Percentiles rank a stretch among this genome's conserved stretches.
These are phyloP conservation scores for Drosophila nigrodunni DNA, from an alignment of 1,140 invertebrate species.

Conservation along the genomic window DNA sequence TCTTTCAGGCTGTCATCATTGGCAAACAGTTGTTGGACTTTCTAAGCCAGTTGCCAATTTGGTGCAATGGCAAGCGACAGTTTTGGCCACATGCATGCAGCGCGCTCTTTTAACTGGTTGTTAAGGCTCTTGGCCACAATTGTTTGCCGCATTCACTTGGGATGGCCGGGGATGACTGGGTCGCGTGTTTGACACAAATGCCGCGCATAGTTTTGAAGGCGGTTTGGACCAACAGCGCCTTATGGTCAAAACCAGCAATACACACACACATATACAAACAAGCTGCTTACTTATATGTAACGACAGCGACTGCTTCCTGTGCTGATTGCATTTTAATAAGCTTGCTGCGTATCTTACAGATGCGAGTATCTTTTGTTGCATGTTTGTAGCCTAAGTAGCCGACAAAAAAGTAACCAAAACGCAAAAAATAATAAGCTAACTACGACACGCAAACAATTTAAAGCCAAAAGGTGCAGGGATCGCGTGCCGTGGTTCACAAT, in stretches of 20 bases:
- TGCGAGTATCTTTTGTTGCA: slow-evolving; percentile 49
- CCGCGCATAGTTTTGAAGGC: slow-evolving; percentile 81
- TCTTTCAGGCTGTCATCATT: slow-evolving; percentile 57
- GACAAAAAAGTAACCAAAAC: slow-evolving; percentile 13
- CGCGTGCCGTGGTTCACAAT: slow-evolving; percentile 71
- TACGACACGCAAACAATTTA: slow-evolving; percentile 61
- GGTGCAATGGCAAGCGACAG: slow-evolving; percentile 63
- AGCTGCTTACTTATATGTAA: slow-evolving; percentile 11
- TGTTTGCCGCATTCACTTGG: slow-evolving; percentile 55
- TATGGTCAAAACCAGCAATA: slow-evolving; percentile 71
- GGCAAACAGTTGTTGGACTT: slow-evolving; percentile 52
- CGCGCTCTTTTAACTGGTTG: slow-evolving; percentile 23
- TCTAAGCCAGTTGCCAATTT: slow-evolving; percentile 82
- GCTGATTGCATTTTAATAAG: slow-evolving; percentile 81
- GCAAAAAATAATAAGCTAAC: slow-evolving; percentile 60
- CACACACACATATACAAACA: slow-evolving; percentile 17
- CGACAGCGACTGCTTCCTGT: slow-evolving; percentile 59
- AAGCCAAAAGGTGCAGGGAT: slow-evolving; percentile 29
- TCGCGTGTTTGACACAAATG: slow-evolving; percentile 83
- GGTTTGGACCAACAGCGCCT: slow-evolving; percentile 71
- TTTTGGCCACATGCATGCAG: slow-evolving; percentile 65
- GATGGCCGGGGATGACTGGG: slow-evolving; percentile 58
- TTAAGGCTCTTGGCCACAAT: slow-evolving; percentile 52
- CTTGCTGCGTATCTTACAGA: slow-evolving; percentile 51
- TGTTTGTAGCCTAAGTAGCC: slow-evolving; percentile 66